These are phyloP conservation scores for Parapsyche elsis DNA, from an alignment of 1,140 invertebrate species.

Conservation along the genomic window DNA sequence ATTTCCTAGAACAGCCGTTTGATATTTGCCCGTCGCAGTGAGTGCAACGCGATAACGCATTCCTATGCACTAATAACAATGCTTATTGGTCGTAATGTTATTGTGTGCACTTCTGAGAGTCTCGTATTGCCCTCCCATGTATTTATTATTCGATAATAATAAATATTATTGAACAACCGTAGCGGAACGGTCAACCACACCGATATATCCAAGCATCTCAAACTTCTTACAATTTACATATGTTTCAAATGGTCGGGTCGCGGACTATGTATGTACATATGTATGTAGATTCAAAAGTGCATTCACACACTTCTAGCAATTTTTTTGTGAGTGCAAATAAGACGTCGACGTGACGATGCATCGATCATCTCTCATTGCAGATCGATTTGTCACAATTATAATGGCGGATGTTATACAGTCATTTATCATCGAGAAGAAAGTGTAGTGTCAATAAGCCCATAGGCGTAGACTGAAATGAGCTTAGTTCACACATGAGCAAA, in stretches of 20 bases:
- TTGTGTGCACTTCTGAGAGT: not conserved
- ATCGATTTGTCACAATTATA: constrained; percentile 7
- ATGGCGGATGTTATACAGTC: not conserved
- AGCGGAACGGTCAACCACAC: constrained; percentile 10
- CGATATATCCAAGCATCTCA: not conserved
- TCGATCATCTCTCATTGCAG: not conserved
- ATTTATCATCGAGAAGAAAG: not conserved
- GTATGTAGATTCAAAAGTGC: not conserved
- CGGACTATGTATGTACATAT: no score
- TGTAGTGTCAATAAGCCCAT: not conserved
- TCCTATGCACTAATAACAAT: constrained; percentile 22
- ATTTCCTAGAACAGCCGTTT: constrained; percentile 22
- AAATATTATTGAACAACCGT: constrained; percentile 12
- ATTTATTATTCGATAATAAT: constrained; percentile 27
- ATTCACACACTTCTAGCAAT: not conserved
- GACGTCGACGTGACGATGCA: not conserved
- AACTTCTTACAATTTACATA: no score
- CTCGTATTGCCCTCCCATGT: constrained; percentile 11
- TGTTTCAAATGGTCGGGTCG: not conserved
- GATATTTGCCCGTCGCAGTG: not conserved
- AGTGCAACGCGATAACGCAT: constrained; percentile 3
- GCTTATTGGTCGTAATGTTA: constrained; percentile 4
- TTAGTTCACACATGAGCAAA: not conserved
- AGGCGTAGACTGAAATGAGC: no score
- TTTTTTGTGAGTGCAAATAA: not conserved